These are phyloP conservation scores for Rhinoraja longicauda DNA, from an alignment of 2,797 vertebrate genomes.

Conservation along the genomic window DNA sequence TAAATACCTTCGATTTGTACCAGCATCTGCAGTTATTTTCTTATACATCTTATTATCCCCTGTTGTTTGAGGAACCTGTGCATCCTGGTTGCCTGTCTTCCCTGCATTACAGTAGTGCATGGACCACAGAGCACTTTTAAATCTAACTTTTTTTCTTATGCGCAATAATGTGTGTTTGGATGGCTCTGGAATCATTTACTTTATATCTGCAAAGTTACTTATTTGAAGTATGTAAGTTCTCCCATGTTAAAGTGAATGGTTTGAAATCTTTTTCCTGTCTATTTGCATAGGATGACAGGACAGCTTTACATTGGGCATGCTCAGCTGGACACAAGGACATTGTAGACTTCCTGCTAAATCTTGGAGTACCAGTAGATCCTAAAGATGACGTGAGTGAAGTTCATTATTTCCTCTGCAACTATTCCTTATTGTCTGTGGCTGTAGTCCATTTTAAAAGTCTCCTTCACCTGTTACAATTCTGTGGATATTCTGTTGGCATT, in stretches of 20 bases:
- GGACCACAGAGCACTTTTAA: not conserved
- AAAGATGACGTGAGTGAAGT: constrained; percentile 78
- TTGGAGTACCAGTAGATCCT: constrained; percentile 77
- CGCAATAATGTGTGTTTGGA: not conserved
- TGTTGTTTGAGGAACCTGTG: not conserved
- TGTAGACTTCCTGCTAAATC: constrained; percentile 72
- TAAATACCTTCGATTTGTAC: too few species aligned
- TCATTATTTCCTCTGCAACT: not conserved
- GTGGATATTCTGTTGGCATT: not conserved
- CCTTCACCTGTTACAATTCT: not conserved
- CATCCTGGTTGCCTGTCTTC: not conserved
- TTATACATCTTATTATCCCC: not conserved
- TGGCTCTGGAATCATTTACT: constrained; percentile 42
- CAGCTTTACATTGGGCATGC: constrained; percentile 89
- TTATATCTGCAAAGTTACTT: not conserved
- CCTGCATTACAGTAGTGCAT: not conserved
- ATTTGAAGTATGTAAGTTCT: not conserved
- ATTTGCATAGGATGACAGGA: constrained; percentile 67
- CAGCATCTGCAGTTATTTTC: too few species aligned
- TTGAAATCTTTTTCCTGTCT: not conserved
- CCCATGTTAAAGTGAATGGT: not conserved
- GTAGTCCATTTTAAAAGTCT: not conserved
- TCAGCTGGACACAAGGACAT: constrained; percentile 82
- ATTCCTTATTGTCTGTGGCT: not conserved
- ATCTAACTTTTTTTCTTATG: not conserved